A percentile compares a stretch with the other conserved stretches of the same genome.
These are phyloP conservation scores for Sarcophaga carnaria DNA, from an alignment of 2,888 invertebrate species.

Conservation along the genomic window DNA sequence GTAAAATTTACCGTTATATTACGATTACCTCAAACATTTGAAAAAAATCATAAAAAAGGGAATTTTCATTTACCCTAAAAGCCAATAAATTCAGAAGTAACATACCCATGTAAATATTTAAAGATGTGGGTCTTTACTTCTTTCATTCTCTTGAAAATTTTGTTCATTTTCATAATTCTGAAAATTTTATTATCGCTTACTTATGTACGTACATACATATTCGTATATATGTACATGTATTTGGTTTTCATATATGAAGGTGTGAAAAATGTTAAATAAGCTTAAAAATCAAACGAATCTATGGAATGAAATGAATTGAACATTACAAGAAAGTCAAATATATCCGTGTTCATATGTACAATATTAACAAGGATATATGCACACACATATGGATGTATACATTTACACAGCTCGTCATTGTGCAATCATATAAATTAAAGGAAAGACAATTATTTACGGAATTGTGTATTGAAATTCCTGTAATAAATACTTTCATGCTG, in stretches of 20 bases:
- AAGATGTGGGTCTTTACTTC: not conserved
- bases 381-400: not conserved
- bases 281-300: conserved; percentile 30
- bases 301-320: not conserved
- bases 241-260: conserved; percentile 7
- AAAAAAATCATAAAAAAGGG: too few relatives aligned
- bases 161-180: not conserved
- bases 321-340: conserved; percentile 33
- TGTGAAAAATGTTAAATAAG: conserved; percentile 51
- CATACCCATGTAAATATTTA: not conserved
- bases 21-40: too few relatives aligned
- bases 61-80: conserved; percentile 5
- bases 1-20: too few relatives aligned
- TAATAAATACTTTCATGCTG: conserved; percentile 24
- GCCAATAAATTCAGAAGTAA: conserved; percentile 7
- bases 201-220: not conserved
- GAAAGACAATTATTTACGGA: conserved; percentile 42
- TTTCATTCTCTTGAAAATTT: too few relatives aligned
- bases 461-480: conserved; percentile 35
- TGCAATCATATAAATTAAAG: conserved; percentile 26
- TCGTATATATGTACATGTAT: not conserved
- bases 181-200: conserved; percentile 12
- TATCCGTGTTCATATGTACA: not conserved
- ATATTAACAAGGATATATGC: not conserved
- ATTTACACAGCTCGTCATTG: not conserved